A percentile compares a stretch with the other conserved stretches of the same genome.
phyloP scores from a whole-genome alignment of 2,888 invertebrate genomes.

The Saturnia japonica region DNA sequence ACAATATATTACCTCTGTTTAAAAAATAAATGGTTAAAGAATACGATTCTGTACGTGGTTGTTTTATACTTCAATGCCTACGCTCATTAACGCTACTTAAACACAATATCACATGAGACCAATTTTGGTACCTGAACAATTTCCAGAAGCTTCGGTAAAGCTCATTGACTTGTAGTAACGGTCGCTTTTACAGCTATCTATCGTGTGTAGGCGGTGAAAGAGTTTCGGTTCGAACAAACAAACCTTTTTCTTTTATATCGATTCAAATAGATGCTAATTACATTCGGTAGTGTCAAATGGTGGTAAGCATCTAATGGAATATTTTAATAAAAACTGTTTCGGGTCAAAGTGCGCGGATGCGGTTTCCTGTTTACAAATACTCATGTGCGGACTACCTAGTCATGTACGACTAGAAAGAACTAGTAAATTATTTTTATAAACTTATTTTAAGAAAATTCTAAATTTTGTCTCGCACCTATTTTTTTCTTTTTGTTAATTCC shows the following conservation, averaged over 20 bases:
- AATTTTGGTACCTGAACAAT: constrained; percentile 32
- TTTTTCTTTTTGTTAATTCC: not conserved
- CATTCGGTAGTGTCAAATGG: constrained; percentile 9
- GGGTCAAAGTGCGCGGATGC: constrained; percentile 15
- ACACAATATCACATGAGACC: constrained; percentile 10
- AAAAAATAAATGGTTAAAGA: not conserved
- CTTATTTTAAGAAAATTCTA: too few relatives aligned
- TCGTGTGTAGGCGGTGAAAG: constrained; percentile 18
- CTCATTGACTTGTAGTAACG: constrained; percentile 42
- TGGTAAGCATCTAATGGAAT: not conserved
- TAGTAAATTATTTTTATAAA: not conserved
- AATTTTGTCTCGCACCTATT: too few relatives aligned
- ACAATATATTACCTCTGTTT: not conserved
- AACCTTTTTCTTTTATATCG: not conserved
- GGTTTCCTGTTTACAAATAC: constrained; percentile 13
- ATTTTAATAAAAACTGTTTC: constrained; percentile 11
- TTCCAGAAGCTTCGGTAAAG: constrained; percentile 43
- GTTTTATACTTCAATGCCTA: constrained; percentile 37
- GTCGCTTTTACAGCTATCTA: constrained; percentile 29
- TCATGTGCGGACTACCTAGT: not conserved
- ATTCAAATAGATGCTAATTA: constrained; percentile 14
- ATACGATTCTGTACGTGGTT: not conserved
- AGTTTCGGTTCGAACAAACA: constrained; percentile 16
- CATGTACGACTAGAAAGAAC: not conserved
- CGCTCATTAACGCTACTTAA: constrained; percentile 9